Conservation (phyloP, 1,140 invertebrate genomes). For the Maconellicoccus hirsutus region DNA sequence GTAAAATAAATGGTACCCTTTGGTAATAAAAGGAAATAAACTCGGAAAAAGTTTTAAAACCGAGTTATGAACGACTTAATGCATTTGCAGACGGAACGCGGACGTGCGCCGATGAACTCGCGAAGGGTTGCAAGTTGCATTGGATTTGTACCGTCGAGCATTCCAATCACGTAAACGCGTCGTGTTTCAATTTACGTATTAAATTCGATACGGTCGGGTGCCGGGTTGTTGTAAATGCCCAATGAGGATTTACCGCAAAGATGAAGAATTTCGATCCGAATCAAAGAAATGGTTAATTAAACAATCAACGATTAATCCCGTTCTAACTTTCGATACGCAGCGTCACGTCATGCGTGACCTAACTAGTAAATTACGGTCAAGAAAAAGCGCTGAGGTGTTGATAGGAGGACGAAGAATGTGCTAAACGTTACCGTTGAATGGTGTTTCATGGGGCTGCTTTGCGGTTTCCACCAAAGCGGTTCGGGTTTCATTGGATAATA, state of each 20-base stretch:
- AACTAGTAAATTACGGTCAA: neutral
- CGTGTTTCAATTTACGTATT: no score
- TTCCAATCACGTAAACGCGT: no score
- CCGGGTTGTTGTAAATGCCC: no score
- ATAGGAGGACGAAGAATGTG: neutral
- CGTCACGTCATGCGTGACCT: neutral
- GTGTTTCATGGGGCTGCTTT: no score
- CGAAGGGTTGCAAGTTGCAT: no score
- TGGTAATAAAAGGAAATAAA: neutral
- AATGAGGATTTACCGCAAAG: no score
- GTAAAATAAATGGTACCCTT: conserved; percentile 4
- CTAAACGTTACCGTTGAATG: no score
- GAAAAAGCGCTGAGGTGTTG: neutral
- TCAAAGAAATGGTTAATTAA: conserved; percentile 1
- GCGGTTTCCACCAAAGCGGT: no score
- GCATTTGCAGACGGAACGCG: neutral
- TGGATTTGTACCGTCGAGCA: no score
- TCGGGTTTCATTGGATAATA: no score
- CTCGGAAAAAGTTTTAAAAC: neutral
- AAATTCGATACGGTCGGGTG: no score
- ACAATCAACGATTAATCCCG: neutral
- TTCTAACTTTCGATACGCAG: neutral
- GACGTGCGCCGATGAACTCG: no score
- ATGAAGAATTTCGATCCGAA: neutral
- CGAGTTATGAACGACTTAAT: neutral